These are phyloP conservation scores for Leptestheria dahalacensis DNA, from an alignment of 1,140 invertebrate species.

Conservation along the genomic window DNA sequence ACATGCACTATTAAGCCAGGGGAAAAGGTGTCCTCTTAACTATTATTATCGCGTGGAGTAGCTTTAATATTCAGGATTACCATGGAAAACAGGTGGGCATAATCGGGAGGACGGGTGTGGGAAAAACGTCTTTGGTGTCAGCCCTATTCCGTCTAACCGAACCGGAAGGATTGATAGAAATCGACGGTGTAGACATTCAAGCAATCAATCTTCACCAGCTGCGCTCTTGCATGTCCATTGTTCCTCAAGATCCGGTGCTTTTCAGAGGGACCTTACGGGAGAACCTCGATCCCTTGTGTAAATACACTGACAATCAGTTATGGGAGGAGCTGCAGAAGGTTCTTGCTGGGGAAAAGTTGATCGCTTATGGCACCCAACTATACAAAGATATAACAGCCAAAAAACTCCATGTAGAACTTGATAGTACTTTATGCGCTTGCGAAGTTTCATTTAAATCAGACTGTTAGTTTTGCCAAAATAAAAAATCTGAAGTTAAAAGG, in stretches of 20 bases:
- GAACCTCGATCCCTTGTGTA: conserved; percentile 73
- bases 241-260: conserved; percentile 74
- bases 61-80: too few species aligned
- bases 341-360: too few species aligned
- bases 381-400: conserved; percentile 30
- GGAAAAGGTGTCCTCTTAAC: conserved; percentile 41
- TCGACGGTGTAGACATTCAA: conserved; percentile 50
- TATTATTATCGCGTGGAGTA: too few species aligned
- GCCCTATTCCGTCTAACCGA: conserved; percentile 35
- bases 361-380: too few species aligned
- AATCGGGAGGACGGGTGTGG: conserved; percentile 52
- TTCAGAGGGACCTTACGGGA: conserved; percentile 67
- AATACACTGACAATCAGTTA: conserved; percentile 44
- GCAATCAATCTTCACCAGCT: conserved; percentile 49
- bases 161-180: conserved; percentile 36
- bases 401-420: too few species aligned
- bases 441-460: too few species aligned
- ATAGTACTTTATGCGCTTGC: too few species aligned
- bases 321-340: conserved; percentile 66
- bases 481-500: too few species aligned
- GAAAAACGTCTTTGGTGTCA: conserved; percentile 61
- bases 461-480: too few species aligned
- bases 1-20: conserved; percentile 47
- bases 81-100: conserved; percentile 45
- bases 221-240: conserved; percentile 56